Evolutionary conservation across 2,888 invertebrate genomes (phyloP).

Genomic region (Nephrotoma guestfalica): DNA sequence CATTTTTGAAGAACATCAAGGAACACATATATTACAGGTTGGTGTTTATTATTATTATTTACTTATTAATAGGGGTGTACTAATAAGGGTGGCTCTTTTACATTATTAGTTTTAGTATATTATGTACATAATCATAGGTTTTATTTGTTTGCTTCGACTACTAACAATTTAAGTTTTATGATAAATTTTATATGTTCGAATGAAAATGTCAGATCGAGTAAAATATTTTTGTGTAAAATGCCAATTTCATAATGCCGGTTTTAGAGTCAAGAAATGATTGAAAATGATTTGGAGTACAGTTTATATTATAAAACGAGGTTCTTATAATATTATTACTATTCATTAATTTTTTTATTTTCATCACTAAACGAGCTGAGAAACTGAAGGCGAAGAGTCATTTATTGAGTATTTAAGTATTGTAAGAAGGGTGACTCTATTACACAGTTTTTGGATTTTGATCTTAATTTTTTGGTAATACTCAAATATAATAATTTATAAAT

Average conservation of each 20-base stretch:
- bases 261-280: background rate
- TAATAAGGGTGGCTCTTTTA: background rate
- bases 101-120: background rate
- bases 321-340: background rate
- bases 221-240: background rate
- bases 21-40: conserved; percentile 95
- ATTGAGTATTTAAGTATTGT: background rate
- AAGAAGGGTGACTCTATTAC: background rate
- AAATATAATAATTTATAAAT: too few species aligned
- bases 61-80: background rate
- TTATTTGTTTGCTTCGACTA: background rate
- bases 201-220: background rate
- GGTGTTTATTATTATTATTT: background rate
- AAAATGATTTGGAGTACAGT: too few species aligned
- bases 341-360: background rate
- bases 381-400: background rate
- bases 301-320: background rate
- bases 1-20: conserved; percentile 91
- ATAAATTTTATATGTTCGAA: background rate
- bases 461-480: background rate
- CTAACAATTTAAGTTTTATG: background rate
- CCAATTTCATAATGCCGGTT: background rate
- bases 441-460: background rate
- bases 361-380: background rate
- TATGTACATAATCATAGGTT: background rate